Conservation (phyloP, 2,888 invertebrate genomes). For the Thysanoteuthis rhombus region DNA sequence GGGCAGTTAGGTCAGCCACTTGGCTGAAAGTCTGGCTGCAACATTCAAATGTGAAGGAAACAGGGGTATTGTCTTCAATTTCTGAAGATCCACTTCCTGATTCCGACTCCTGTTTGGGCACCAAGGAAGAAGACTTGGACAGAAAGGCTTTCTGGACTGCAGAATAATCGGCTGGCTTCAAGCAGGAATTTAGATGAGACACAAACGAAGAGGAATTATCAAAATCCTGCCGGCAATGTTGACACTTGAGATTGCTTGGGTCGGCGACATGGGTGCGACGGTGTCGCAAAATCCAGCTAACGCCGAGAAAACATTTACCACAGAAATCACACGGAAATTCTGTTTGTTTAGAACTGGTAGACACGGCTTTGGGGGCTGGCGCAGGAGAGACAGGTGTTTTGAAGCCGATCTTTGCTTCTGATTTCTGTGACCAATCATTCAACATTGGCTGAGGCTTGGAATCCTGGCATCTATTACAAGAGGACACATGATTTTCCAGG, state of each 20-base stretch:
- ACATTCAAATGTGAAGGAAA: constrained; percentile 18
- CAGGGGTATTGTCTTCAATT: background rate
- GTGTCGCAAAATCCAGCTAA: background rate
- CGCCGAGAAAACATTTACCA: background rate
- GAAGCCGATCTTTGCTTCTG: background rate
- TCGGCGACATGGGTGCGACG: background rate
- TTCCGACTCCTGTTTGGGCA: background rate
- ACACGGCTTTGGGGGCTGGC: background rate
- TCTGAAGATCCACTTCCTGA: background rate
- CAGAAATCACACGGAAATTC: constrained; percentile 14
- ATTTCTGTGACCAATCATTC: too few species aligned
- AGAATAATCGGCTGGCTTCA: background rate
- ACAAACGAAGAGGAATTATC: background rate
- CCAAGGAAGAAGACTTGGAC: background rate
- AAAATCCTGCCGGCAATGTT: background rate
- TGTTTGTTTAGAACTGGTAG: background rate
- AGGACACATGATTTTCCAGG: background rate
- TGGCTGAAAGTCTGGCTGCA: background rate
- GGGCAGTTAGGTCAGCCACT: background rate
- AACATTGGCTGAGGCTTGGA: background rate
- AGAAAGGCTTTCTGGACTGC: background rate
- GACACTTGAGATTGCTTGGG: background rate
- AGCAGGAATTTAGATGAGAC: background rate
- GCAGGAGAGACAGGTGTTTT: background rate
- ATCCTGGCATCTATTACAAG: background rate